Conservation (phyloP, 1,140 invertebrate species). For the Conus betulinus region DNA sequence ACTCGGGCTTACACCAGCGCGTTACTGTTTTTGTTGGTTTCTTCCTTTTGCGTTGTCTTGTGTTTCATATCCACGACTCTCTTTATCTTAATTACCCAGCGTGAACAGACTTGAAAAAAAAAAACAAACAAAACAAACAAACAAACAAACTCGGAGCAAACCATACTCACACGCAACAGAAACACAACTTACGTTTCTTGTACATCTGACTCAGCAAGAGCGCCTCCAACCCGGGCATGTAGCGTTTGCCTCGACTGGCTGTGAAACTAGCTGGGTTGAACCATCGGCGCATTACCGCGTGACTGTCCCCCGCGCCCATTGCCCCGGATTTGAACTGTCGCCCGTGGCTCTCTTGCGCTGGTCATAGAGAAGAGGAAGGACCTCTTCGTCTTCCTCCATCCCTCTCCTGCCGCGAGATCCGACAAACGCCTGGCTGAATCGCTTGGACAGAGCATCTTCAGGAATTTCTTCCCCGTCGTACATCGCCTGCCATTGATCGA, state of each 20-base stretch:
- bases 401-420: not conserved
- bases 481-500: not conserved
- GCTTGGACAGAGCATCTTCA: not conserved
- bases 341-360: not conserved
- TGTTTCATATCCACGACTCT: no score
- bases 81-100: no score
- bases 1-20: no score
- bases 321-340: not conserved
- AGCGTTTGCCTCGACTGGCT: conserved; percentile 44
- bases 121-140: no score
- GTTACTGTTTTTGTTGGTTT: no score
- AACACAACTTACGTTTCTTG: conserved; percentile 28
- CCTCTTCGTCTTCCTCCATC: not conserved
- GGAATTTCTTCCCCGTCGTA: not conserved
- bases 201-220: conserved; percentile 32
- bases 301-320: not conserved
- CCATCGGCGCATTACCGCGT: not conserved
- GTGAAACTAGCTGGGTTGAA: conserved; percentile 35
- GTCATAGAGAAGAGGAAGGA: no score
- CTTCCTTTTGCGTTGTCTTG: no score
- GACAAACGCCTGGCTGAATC: not conserved
- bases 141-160: not conserved
- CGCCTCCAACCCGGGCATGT: conserved; percentile 36
- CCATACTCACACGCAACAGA: not conserved
- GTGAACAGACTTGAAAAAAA: no score